Conservation (phyloP, 2,113 vertebrate species). For the Pseudopodoces humilis region DNA sequence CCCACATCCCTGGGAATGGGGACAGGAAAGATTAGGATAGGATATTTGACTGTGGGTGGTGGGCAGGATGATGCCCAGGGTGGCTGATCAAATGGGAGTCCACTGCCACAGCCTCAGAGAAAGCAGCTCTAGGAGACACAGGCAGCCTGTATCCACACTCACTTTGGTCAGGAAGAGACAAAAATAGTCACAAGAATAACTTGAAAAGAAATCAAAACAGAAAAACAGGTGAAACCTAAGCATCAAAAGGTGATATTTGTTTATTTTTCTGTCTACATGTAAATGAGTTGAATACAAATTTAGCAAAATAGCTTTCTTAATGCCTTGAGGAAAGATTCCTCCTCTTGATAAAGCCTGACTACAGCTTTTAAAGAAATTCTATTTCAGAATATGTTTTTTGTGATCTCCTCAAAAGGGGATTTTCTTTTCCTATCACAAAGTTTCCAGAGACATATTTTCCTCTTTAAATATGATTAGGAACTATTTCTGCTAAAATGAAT, state of each 20-base stretch:
- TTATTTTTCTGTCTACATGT: background rate
- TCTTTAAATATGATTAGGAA: background rate
- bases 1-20: background rate
- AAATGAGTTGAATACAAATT: background rate
- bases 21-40: rapidly evolving
- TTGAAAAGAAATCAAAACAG: background rate
- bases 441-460: background rate
- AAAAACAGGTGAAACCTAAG: background rate
- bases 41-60: rapidly evolving
- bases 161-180: background rate
- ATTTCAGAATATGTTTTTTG: background rate
- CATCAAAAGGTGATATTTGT: background rate
- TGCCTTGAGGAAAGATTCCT: background rate
- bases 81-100: rapidly evolving
- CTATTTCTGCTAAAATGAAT: background rate
- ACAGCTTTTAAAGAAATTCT: background rate
- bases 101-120: background rate
- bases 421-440: slow-evolving; percentile 23
- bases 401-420: background rate
- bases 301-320: slow-evolving; percentile 19
- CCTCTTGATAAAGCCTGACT: background rate
- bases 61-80: background rate
- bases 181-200: background rate
- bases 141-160: background rate
- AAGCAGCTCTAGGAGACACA: background rate